Percentiles rank a stretch among this genome's conserved stretches.
Evolutionary conservation across 2,888 invertebrate genomes (phyloP).

Genomic region (Merodon equestris): DNA sequence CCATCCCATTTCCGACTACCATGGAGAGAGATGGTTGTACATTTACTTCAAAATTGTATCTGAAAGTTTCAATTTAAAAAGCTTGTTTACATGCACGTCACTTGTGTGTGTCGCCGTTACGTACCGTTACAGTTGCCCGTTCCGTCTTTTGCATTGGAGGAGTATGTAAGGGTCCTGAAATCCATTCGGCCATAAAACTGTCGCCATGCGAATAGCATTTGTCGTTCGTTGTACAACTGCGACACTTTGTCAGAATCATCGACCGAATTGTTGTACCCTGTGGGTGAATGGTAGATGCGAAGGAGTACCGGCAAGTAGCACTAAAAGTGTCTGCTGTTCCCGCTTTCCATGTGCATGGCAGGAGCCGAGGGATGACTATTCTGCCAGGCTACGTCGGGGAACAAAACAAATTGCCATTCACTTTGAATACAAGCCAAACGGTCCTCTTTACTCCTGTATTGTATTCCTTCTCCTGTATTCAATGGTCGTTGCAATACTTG

Average conservation of each 20-base stretch:
- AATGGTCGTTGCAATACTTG: neutral
- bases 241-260: constrained; percentile 65
- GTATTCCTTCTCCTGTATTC: constrained; percentile 30
- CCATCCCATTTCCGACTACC: constrained; percentile 24
- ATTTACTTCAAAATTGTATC: constrained; percentile 62
- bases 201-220: constrained; percentile 67
- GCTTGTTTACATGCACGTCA: constrained; percentile 67
- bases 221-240: constrained; percentile 52
- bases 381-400: constrained; percentile 42
- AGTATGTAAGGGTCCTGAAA: constrained; percentile 34
- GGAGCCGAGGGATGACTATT: constrained; percentile 46
- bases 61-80: constrained; percentile 68
- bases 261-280: constrained; percentile 39
- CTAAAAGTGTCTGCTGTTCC: constrained; percentile 60
- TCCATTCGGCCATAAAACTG: constrained; percentile 68
- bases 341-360: constrained; percentile 51
- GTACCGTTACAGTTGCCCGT: too few relatives aligned
- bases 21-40: constrained; percentile 14
- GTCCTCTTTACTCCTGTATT: constrained; percentile 30
- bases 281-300: constrained; percentile 1
- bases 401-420: constrained; percentile 68
- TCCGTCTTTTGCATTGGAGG: constrained; percentile 13
- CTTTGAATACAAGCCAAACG: constrained; percentile 54
- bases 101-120: constrained; percentile 34
- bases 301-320: constrained; percentile 56